Evolutionary conservation across 2,113 vertebrate genomes (phyloP).

Genomic region (Lipotes vexillifer): DNA sequence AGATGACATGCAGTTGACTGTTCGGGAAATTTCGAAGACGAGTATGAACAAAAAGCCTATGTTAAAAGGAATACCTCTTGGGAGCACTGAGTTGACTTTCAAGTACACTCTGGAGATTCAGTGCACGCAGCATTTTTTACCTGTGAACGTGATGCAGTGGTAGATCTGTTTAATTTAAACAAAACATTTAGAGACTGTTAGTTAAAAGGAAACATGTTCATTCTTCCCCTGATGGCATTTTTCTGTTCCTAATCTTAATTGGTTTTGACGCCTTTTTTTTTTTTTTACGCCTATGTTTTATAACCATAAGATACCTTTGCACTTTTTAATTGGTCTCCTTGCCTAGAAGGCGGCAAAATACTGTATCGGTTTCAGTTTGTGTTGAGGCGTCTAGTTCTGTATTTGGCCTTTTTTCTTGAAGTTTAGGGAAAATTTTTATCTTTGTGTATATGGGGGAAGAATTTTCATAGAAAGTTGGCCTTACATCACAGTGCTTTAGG

Average conservation of each 20-base stretch:
- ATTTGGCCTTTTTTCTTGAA: neutral
- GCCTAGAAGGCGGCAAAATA: neutral
- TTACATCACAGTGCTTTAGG: neutral
- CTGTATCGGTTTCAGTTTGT: neutral
- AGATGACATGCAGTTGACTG: neutral
- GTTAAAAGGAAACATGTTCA: neutral
- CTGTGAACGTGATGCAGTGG: neutral
- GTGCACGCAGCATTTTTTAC: neutral
- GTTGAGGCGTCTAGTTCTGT: neutral
- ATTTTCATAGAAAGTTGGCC: constrained; percentile 4
- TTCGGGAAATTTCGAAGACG: neutral
- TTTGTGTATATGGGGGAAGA: neutral
- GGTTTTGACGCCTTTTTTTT: neutral
- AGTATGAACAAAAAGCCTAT: neutral
- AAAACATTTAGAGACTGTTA: neutral
- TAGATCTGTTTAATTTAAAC: constrained; percentile 1
- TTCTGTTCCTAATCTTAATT: neutral
- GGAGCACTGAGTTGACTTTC: neutral
- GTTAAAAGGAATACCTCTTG: neutral
- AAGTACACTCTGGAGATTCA: neutral
- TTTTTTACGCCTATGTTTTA: neutral
- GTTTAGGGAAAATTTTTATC: neutral
- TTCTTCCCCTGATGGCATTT: constrained; percentile 11
- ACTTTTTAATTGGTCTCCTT: neutral
- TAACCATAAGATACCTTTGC: neutral